phyloP scores from a whole-genome alignment of 2,888 invertebrate species.

The Mythimna lalbum region DNA sequence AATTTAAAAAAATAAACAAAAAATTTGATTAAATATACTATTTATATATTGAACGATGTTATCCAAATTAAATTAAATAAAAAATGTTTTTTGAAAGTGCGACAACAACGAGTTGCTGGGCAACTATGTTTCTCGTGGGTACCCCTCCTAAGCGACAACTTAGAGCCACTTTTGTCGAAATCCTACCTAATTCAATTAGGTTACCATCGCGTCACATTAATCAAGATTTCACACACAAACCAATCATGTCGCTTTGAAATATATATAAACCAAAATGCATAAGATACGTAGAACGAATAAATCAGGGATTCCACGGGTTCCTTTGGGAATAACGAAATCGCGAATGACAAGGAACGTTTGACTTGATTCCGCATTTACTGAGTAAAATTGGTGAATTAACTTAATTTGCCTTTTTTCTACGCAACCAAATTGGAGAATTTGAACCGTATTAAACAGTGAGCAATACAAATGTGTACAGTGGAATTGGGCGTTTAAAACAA shows the following conservation, averaged over 20 bases:
- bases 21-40: too few relatives aligned
- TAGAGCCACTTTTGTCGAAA: too few relatives aligned
- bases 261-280: conserved; percentile 29
- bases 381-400: conserved; percentile 48
- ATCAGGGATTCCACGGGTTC: conserved; percentile 37
- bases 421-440: conserved; percentile 24
- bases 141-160: too few relatives aligned
- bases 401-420: conserved; percentile 38
- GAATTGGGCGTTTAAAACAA: background rate
- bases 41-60: too few relatives aligned
- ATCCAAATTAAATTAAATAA: too few relatives aligned
- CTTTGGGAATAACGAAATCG: conserved; percentile 45
- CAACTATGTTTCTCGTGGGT: too few relatives aligned
- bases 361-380: conserved; percentile 44
- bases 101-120: too few relatives aligned
- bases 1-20: too few relatives aligned
- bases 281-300: conserved; percentile 39
- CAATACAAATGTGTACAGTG: background rate
- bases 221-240: conserved; percentile 1
- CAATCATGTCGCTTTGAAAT: conserved; percentile 27
- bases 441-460: conserved; percentile 25
- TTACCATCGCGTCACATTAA: conserved; percentile 8
- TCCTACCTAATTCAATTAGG: background rate
- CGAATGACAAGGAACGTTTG: conserved; percentile 50
- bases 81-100: too few relatives aligned